Evolutionary conservation across 2,797 vertebrate genomes (phyloP), one percentile per base, ranked within the genome.

Genomic region (Morelia viridis): DNA sequence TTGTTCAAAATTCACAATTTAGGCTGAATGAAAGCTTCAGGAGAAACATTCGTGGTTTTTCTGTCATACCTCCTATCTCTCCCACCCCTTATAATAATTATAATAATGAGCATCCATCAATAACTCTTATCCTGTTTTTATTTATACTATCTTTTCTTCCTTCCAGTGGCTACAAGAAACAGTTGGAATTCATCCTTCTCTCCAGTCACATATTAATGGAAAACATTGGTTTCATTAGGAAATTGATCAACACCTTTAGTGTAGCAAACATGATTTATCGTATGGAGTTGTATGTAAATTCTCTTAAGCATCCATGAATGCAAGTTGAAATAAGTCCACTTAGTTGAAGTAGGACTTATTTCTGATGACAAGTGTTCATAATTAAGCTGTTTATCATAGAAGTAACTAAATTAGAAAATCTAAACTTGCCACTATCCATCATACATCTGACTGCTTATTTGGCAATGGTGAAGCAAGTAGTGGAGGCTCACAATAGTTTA

Each of bases 61-160:
- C 71, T 85, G 0, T 62, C 50, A 90, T 46, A 12, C 41, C 58
- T 92, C 89, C n/a, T 9, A 89, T 88, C 89, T 22, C 24, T 35
- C 10, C n/a, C 8, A 41, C 50, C 10, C n/a, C 8, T 24, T 94
- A 89, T 46, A 60, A 12, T 15, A 50, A 53, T 35, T 91, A 53
- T 58, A 61, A 62, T 92, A 94, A 90, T 94, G 88, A 94, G 89
- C 10, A 12, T 11, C 5, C 10, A 46, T 41, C 35, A 89, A 2
- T 85, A 41, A 89, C 19, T 2, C 26, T 58, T 58, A 76, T 87
- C 22, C 46, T 60, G 28, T 91, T 60, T 85, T 22, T 15, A 1
- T 17, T 11, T 28, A 26, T 15, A 3, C 8, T 10, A 26, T 15
- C 26, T 46, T 28, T 60, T 12, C 8, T 28, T 71, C 84, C 22